A percentile compares a stretch with the other conserved stretches of the same genome.
Evolutionary conservation across 2,797 vertebrate genomes (phyloP).

Genomic region (Coranthus polyacanthus): DNA sequence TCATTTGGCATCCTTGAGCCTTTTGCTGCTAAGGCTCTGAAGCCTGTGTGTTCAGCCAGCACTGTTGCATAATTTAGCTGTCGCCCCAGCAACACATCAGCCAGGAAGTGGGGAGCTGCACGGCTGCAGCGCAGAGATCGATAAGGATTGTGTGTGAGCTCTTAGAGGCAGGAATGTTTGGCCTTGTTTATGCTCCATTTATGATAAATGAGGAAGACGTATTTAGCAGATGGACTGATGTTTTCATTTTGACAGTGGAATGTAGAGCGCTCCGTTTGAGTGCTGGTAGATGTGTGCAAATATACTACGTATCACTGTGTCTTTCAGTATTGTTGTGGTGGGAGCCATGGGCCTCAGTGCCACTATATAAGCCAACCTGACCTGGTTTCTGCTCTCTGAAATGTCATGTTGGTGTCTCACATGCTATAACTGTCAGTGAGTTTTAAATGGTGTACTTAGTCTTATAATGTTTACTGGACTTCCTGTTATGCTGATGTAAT

Average conservation of each 20-base stretch:
- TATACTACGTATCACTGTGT: not conserved
- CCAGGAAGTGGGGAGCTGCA: constrained; percentile 77
- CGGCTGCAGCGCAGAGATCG: constrained; percentile 66
- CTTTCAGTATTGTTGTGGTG: not conserved
- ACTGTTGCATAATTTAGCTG: constrained; percentile 85
- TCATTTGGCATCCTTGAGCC: constrained; percentile 39
- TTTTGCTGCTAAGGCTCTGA: constrained; percentile 52
- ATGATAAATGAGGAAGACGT: constrained; percentile 70
- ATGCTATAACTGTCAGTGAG: constrained; percentile 62
- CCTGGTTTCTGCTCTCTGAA: constrained; percentile 49
- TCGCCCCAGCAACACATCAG: constrained; percentile 79
- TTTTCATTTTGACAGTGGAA: constrained; percentile 31
- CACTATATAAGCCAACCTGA: constrained; percentile 40
- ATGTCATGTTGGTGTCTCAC: constrained; percentile 33
- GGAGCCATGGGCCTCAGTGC: constrained; percentile 12
- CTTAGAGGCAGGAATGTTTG: constrained; percentile 74
- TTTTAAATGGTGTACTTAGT: constrained; percentile 73
- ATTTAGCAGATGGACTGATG: constrained; percentile 42
- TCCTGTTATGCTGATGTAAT: constrained; percentile 75
- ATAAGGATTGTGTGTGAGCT: constrained; percentile 78
- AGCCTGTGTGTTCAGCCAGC: constrained; percentile 67
- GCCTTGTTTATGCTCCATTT: constrained; percentile 73
- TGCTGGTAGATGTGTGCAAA: constrained; percentile 17
- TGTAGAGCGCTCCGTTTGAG: constrained; percentile 2
- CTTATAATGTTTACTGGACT: constrained; percentile 69